Conservation (phyloP, 2,113 vertebrate genomes). For the Phocoena sinus region DNA sequence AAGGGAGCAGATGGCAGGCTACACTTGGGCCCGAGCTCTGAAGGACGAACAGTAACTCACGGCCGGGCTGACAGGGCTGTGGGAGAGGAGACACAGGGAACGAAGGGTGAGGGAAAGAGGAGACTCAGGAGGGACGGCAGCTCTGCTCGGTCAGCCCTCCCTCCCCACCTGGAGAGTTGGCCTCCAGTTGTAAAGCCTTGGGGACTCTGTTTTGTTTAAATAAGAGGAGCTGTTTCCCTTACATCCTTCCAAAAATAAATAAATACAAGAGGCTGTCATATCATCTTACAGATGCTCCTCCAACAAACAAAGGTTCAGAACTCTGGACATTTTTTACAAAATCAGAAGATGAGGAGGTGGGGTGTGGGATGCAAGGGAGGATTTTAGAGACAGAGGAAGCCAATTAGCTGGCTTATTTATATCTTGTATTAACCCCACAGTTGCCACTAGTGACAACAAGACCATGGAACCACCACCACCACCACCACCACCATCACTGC, state of each 20-base stretch:
- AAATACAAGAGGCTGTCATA: slow-evolving; percentile 23
- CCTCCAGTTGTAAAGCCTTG: slow-evolving; percentile 27
- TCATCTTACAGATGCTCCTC: slow-evolving; percentile 46
- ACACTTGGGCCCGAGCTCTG: not conserved
- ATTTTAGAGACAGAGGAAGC: not conserved
- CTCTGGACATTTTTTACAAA: not conserved
- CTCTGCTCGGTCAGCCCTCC: not conserved
- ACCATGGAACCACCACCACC: not conserved
- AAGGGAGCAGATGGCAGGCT: not conserved
- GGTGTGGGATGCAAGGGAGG: not conserved
- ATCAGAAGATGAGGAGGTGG: not conserved
- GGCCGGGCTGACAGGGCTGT: fast-evolving
- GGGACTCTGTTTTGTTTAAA: slow-evolving; percentile 39
- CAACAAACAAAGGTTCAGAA: slow-evolving; percentile 5
- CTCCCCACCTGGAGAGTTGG: not conserved
- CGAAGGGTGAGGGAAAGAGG: not conserved
- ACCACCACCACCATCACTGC: fast-evolving
- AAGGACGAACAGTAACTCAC: fast-evolving
- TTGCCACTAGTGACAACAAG: not conserved
- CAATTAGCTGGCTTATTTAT: not conserved
- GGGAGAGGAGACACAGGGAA: not conserved
- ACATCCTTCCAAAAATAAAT: slow-evolving; percentile 53
- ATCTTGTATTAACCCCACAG: not conserved
- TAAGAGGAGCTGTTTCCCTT: slow-evolving; percentile 39
- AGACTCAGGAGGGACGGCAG: fast-evolving